phyloP scores from a whole-genome alignment of 2,113 vertebrate species.

The Indicator indicator region DNA sequence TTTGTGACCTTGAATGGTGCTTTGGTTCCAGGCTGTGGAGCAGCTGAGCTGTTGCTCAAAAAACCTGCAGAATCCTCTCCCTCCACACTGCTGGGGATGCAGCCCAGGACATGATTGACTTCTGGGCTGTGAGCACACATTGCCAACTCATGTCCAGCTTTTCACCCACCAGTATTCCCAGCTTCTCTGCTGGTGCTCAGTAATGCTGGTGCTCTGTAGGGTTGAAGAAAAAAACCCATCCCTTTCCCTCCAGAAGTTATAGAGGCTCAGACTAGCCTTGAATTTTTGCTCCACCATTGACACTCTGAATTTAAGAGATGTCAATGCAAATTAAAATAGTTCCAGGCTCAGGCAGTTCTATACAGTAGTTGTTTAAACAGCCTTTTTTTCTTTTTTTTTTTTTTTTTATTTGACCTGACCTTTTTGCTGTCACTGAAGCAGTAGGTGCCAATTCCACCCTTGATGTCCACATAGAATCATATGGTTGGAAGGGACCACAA shows the following conservation, averaged over 20 bases:
- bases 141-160: neutral
- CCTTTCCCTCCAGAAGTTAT: neutral
- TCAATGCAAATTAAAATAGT: neutral
- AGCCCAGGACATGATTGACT: fast-evolving
- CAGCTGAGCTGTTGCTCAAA: neutral
- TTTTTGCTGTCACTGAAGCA: neutral
- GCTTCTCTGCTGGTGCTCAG: neutral
- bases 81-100: fast-evolving
- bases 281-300: neutral
- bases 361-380: neutral
- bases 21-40: neutral
- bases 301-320: neutral
- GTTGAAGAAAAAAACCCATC: neutral
- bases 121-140: neutral
- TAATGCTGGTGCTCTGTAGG: neutral
- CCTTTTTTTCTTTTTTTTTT: neutral
- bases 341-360: neutral
- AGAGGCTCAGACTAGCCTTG: neutral
- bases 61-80: neutral
- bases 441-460: neutral
- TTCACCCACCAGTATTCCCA: neutral
- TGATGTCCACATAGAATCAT: neutral
- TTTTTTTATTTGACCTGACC: neutral
- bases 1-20: neutral
- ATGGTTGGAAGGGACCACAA: too few relatives aligned